Evolutionary conservation across 2,113 vertebrate genomes (phyloP), one percentile per base, ranked within the genome.

Genomic region (Nestor notabilis): DNA sequence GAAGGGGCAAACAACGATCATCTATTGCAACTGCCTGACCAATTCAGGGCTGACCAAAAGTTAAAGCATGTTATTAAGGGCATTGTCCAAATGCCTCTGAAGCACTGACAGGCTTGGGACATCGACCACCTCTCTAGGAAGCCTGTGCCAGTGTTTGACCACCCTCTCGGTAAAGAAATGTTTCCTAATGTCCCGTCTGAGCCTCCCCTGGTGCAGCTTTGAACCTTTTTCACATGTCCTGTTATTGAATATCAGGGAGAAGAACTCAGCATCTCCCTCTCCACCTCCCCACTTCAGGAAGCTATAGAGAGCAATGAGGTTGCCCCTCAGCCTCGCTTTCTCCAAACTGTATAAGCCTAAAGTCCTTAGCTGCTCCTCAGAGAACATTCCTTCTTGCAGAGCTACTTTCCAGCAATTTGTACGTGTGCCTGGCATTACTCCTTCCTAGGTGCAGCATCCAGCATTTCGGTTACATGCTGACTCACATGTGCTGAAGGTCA

Each of bases 381-480:
- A 60, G 58, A 24, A 60, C 23, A 60, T 35, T 25, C 14, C 23
- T 35, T 60, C 58, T 58, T 72, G 28, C 46, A 63, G 71, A 16
- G 16, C 61, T 64, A 49, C 13, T 88, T 39, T 64, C 29, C 68
- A 65, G n/a, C n/a, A 17, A 4, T 29, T 41, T 69, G 18, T 18
- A 13, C 16, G 25, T 17, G 43, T 47, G 18, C 29, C 66, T 14
- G 16, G 21, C n/a, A 17, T 9, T 31, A 8, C 68, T 23, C 41
- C 5, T 1, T 44, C 20, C 66, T 0, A 2, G 29, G 11, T 12
- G 27, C n/a, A 58, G 29, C 27, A 70, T 12, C 5, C 13, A 5
- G 7, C 13, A 1, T 41, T 37, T 58, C 33, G 24, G 37, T 37
- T 10, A 17, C 17, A 12, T 25, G 29, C 7, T 0, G 0, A 43